Percentiles rank a stretch among this genome's conserved stretches.
Evolutionary conservation across 1,140 invertebrate genomes (phyloP).

Genomic region (Leptinotarsa texana): DNA sequence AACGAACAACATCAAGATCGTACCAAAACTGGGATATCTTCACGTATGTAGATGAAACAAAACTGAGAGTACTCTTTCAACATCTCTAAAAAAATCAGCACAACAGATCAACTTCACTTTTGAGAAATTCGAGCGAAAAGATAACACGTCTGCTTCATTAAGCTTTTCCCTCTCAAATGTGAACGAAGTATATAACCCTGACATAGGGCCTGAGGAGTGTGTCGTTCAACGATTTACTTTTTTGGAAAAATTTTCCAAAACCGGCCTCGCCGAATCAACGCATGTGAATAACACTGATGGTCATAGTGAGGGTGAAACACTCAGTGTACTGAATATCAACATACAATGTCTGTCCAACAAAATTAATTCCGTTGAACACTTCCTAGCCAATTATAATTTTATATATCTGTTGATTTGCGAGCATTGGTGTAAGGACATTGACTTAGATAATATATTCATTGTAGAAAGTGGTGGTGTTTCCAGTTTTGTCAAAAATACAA

Average conservation of each 20-base stretch:
- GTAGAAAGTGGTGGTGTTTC: not conserved
- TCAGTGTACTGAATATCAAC: not conserved
- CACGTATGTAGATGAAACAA: not conserved
- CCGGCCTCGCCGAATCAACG: not conserved
- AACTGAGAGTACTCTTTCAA: constrained; percentile 7
- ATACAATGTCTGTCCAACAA: not conserved
- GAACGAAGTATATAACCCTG: no score
- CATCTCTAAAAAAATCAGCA: not conserved
- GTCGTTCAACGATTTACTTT: no score
- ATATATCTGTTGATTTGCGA: not conserved
- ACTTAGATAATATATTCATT: not conserved
- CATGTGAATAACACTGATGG: not conserved
- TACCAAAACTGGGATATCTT: constrained; percentile 13
- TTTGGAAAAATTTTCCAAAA: not conserved
- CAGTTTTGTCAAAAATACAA: no score
- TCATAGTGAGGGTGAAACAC: not conserved
- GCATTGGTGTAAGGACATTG: not conserved
- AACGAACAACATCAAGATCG: constrained; percentile 10
- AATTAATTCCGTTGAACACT: not conserved
- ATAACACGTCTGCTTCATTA: not conserved
- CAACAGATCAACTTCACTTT: not conserved
- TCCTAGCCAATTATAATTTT: not conserved
- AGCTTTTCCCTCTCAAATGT: no score
- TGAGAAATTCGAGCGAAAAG: not conserved
- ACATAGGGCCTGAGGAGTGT: no score